These are phyloP conservation scores for Epicampocera succincta DNA, from an alignment of 2,888 invertebrate genomes.

Conservation along the genomic window DNA sequence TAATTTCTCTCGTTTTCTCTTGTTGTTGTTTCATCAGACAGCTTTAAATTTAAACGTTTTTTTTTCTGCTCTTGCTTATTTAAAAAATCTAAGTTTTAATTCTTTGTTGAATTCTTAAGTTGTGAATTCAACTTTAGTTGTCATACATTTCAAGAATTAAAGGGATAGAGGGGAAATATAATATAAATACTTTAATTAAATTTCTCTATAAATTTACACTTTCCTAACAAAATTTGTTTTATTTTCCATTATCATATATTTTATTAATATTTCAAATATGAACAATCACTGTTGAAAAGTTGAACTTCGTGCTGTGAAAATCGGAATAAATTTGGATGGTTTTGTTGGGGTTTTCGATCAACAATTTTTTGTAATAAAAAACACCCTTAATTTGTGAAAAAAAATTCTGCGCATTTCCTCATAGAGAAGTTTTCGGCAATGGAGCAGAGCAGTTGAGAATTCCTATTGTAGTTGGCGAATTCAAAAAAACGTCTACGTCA, in stretches of 20 bases:
- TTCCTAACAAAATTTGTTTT: constrained; percentile 44
- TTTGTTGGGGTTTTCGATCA: too few relatives aligned
- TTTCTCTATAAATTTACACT: constrained; percentile 65
- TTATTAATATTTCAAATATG: constrained; percentile 16
- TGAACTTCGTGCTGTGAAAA: too few relatives aligned
- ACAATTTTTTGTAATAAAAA: too few relatives aligned
- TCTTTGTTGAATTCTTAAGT: background rate
- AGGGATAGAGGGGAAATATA: constrained; percentile 38
- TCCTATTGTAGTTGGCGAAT: too few relatives aligned
- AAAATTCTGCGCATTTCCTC: too few relatives aligned
- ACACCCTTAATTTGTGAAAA: too few relatives aligned
- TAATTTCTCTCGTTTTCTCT: too few relatives aligned
- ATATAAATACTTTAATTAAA: constrained; percentile 47
- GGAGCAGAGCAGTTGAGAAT: too few relatives aligned
- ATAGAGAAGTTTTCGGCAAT: too few relatives aligned
- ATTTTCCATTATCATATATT: constrained; percentile 18
- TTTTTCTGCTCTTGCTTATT: background rate
- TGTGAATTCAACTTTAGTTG: constrained; percentile 32
- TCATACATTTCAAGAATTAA: constrained; percentile 12
- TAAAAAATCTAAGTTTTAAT: constrained; percentile 1
- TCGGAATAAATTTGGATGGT: too few relatives aligned
- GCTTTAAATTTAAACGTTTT: constrained; percentile 7
- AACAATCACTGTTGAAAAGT: background rate
- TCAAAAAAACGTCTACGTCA: too few relatives aligned
- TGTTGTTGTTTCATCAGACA: constrained; percentile 39